Evolutionary conservation across 2,888 invertebrate species (phyloP).

Genomic region (Metacarcinus magister): DNA sequence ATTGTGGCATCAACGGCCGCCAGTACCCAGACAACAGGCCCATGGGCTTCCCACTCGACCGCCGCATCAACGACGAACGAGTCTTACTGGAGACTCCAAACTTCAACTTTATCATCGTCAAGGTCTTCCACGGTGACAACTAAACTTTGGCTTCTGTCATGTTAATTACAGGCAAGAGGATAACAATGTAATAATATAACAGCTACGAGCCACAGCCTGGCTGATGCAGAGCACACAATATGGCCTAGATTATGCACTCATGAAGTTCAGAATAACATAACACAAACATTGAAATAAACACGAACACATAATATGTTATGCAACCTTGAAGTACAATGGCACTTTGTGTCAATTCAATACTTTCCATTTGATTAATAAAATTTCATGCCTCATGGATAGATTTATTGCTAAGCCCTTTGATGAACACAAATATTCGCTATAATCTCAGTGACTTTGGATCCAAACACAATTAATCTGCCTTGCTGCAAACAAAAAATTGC

Average conservation of each 20-base stretch:
- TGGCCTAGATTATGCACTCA: neutral
- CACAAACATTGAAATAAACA: neutral
- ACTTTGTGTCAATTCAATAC: neutral
- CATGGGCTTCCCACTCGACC: constrained; percentile 94
- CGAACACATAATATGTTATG: neutral
- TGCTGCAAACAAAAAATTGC: no score
- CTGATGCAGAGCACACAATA: neutral
- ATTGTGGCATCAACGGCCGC: constrained; percentile 86
- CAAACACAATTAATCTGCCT: no score
- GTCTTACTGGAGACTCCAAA: constrained; percentile 78
- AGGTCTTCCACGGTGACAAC: constrained; percentile 67
- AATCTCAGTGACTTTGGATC: neutral
- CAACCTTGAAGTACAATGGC: neutral
- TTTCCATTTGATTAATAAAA: neutral
- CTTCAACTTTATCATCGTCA: constrained; percentile 79
- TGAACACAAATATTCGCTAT: no score
- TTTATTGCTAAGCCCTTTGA: neutral
- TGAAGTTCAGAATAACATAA: neutral
- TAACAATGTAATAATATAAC: neutral
- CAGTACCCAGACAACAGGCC: constrained; percentile 88
- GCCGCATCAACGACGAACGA: constrained; percentile 84
- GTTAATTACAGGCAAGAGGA: neutral
- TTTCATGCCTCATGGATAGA: neutral
- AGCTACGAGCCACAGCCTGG: neutral
- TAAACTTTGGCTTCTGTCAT: neutral